Conservation (phyloP, 2,888 invertebrate species). For the Incurvaria masculella region DNA sequence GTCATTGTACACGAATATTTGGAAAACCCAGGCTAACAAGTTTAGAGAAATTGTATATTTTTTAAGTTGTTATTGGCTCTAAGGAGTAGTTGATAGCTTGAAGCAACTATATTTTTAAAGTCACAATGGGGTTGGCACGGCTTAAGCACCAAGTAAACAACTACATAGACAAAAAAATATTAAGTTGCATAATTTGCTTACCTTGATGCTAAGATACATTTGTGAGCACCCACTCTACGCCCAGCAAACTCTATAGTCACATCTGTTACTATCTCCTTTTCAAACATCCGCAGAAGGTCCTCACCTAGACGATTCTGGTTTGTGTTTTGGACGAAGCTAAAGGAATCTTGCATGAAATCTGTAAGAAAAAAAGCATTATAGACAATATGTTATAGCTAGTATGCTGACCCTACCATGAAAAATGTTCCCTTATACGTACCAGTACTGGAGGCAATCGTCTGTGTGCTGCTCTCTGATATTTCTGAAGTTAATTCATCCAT, state of each 20-base stretch:
- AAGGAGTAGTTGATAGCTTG: no score
- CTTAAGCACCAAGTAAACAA: no score
- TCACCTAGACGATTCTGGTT: slow-evolving; percentile 71
- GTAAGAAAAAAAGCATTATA: background rate
- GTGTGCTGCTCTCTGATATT: slow-evolving; percentile 55
- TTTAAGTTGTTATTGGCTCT: no score
- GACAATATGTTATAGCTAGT: background rate
- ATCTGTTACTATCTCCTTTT: slow-evolving; percentile 88
- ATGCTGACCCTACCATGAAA: background rate
- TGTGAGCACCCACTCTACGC: slow-evolving; percentile 81
- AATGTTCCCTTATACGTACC: slow-evolving; percentile 24
- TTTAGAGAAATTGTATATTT: no score
- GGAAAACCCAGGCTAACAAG: no score
- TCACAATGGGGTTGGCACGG: no score
- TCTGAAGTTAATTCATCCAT: slow-evolving; percentile 50
- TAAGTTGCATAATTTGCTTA: no score
- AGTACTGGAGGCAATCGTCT: slow-evolving; percentile 56
- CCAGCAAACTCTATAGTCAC: slow-evolving; percentile 83
- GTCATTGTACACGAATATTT: no score
- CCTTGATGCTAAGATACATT: slow-evolving; percentile 84
- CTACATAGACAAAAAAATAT: no score
- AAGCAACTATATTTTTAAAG: no score
- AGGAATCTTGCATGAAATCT: background rate
- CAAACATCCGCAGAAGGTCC: slow-evolving; percentile 86
- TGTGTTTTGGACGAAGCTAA: slow-evolving; percentile 33